Percentiles rank a stretch among this genome's conserved stretches.
phyloP scores from a whole-genome alignment of 2,888 invertebrate genomes.

The Scaeva pyrastri region DNA sequence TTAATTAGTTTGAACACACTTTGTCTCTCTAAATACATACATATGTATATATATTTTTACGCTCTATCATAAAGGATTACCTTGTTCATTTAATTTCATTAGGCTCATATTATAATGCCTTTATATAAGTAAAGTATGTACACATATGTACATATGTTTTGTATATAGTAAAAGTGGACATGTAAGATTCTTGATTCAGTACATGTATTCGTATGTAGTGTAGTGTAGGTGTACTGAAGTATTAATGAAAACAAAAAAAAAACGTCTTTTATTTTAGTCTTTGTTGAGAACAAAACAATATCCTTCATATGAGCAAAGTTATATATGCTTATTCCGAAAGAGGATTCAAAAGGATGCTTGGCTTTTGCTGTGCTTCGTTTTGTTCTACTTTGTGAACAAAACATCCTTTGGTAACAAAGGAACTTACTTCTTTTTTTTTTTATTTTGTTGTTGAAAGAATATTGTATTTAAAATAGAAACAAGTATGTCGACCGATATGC shows the following conservation, averaged over 20 bases:
- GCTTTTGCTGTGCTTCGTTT: slow-evolving; percentile 67
- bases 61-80: slow-evolving; percentile 48
- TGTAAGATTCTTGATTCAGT: slow-evolving; percentile 21
- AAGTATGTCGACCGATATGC: slow-evolving; percentile 52
- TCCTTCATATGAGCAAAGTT: slow-evolving; percentile 29
- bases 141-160: slow-evolving; percentile 2
- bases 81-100: slow-evolving; percentile 51
- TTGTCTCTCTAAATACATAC: too few species aligned
- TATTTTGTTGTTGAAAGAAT: slow-evolving; percentile 44
- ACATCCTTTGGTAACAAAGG: slow-evolving; percentile 66
- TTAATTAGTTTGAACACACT: slow-evolving; percentile 65
- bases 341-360: slow-evolving; percentile 65
- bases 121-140: too few species aligned
- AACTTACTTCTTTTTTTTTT: slow-evolving; percentile 16
- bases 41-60: neutral
- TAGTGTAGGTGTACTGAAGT: neutral
- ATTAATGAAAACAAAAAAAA: slow-evolving; percentile 34
- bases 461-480: slow-evolving; percentile 64
- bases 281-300: slow-evolving; percentile 63
- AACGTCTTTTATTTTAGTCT: slow-evolving; percentile 36
- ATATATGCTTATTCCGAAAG: slow-evolving; percentile 12
- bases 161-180: slow-evolving; percentile 37
- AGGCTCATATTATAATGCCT: slow-evolving; percentile 17
- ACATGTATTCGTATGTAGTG: slow-evolving; percentile 42
- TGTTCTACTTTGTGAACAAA: slow-evolving; percentile 66